Evolutionary conservation across 2,888 invertebrate species (phyloP).

Genomic region (Volucella bombylans): DNA sequence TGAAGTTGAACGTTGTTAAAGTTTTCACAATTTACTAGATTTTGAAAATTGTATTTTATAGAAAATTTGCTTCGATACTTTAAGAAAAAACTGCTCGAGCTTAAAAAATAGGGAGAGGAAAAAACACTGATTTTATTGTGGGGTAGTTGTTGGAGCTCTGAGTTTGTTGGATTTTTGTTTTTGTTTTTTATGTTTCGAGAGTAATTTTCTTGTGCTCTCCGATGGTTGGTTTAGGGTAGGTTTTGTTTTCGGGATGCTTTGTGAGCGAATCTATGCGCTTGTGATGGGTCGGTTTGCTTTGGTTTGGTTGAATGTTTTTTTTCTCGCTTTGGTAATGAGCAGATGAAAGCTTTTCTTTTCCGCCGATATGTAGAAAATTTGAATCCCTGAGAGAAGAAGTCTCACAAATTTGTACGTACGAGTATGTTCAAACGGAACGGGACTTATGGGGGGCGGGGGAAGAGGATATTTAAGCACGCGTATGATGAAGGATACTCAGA

Average conservation of each 20-base stretch:
- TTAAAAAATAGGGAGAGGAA: constrained; percentile 72
- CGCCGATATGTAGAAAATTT: constrained; percentile 30
- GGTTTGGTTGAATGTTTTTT: neutral
- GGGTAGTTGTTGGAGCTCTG: constrained; percentile 45
- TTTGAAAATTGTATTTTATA: constrained; percentile 58
- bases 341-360: constrained; percentile 21
- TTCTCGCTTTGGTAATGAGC: neutral
- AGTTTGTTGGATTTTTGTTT: constrained; percentile 35
- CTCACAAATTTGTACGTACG: constrained; percentile 32
- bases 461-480: constrained; percentile 25
- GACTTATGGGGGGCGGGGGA: neutral
- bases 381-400: constrained; percentile 17
- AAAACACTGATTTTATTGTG: constrained; percentile 70
- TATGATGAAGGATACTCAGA: constrained; percentile 11
- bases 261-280: constrained; percentile 34
- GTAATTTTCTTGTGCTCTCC: constrained; percentile 26
- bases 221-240: constrained; percentile 23
- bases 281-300: constrained; percentile 18
- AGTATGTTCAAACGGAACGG: constrained; percentile 10
- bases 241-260: constrained; percentile 42
- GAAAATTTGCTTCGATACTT: constrained; percentile 64
- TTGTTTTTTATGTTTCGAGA: constrained; percentile 18
- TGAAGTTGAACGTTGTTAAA: constrained; percentile 51
- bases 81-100: constrained; percentile 69
- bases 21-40: constrained; percentile 59